Percentiles rank a stretch among this genome's conserved stretches.
These are phyloP conservation scores for Cataglyphis cursor DNA, from an alignment of 2,888 invertebrate genomes.

Conservation along the genomic window DNA sequence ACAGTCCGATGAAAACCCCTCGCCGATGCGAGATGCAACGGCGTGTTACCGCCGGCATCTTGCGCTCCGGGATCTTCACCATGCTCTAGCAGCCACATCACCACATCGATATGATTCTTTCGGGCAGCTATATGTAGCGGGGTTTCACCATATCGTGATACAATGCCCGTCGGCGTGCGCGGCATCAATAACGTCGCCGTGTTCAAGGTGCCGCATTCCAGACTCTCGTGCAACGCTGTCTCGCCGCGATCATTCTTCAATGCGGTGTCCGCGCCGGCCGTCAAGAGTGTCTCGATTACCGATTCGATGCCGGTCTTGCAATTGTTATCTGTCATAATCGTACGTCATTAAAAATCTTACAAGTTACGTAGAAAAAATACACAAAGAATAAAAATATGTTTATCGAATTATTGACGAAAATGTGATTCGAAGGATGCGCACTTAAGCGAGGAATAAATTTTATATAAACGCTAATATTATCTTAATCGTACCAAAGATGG, in stretches of 20 bases:
- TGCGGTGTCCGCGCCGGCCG: conserved; percentile 83
- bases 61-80: conserved; percentile 82
- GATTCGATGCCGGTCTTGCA: conserved; percentile 76
- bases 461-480: not conserved
- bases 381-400: too few species aligned
- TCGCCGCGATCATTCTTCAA: conserved; percentile 85
- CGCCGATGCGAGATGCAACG: conserved; percentile 85
- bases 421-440: too few species aligned
- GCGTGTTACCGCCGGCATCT: conserved; percentile 84
- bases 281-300: conserved; percentile 81
- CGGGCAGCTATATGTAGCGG: conserved; percentile 84
- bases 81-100: conserved; percentile 78
- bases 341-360: not conserved
- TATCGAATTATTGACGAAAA: not conserved
- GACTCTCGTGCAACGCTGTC: conserved; percentile 83
- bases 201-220: conserved; percentile 80
- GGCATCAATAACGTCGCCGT: conserved; percentile 77
- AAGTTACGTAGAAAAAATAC: not conserved
- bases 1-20: conserved; percentile 85
- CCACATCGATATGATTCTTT: conserved; percentile 80
- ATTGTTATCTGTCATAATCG: conserved; percentile 74
- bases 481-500: conserved; percentile 72
- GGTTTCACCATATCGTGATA: conserved; percentile 84
- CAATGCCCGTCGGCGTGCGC: conserved; percentile 76
- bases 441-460: not conserved